Conservation (phyloP, 2,888 invertebrate species). For the Netelia fuscicornis region DNA sequence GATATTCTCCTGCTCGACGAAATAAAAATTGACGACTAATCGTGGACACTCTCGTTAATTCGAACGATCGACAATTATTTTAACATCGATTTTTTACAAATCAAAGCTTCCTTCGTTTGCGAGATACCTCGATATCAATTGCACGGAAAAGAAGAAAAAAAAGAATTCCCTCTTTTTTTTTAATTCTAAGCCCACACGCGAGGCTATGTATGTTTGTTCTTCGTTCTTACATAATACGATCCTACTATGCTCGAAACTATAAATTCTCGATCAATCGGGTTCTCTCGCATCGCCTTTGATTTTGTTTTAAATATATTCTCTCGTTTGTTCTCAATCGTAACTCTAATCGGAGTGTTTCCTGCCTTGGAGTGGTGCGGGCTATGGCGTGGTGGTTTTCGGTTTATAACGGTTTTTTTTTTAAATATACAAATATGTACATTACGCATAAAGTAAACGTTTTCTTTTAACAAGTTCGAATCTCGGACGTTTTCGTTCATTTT, state of each 20-base stretch:
- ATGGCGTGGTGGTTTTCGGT: slow-evolving; percentile 16
- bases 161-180: slow-evolving; percentile 16
- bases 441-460: slow-evolving; percentile 18
- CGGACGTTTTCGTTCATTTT: slow-evolving; percentile 11
- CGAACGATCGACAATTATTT: background rate
- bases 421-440: slow-evolving; percentile 15
- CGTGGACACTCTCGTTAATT: slow-evolving; percentile 23
- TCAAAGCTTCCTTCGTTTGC: background rate
- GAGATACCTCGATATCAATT: background rate
- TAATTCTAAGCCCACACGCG: slow-evolving; percentile 31
- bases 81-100: background rate
- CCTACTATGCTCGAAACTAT: slow-evolving; percentile 36
- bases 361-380: slow-evolving; percentile 68
- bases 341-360: slow-evolving; percentile 42
- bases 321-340: slow-evolving; percentile 15
- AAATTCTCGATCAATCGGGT: slow-evolving; percentile 38
- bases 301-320: background rate
- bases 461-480: slow-evolving; percentile 29
- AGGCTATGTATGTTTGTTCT: slow-evolving; percentile 13
- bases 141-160: slow-evolving; percentile 22
- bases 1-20: background rate
- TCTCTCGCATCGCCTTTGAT: slow-evolving; percentile 2
- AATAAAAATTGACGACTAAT: slow-evolving; percentile 15
- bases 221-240: slow-evolving; percentile 54
- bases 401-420: slow-evolving; percentile 10